These are phyloP conservation scores for Hydrolagus affinis DNA, from an alignment of 2,113 vertebrate genomes.

Conservation along the genomic window DNA sequence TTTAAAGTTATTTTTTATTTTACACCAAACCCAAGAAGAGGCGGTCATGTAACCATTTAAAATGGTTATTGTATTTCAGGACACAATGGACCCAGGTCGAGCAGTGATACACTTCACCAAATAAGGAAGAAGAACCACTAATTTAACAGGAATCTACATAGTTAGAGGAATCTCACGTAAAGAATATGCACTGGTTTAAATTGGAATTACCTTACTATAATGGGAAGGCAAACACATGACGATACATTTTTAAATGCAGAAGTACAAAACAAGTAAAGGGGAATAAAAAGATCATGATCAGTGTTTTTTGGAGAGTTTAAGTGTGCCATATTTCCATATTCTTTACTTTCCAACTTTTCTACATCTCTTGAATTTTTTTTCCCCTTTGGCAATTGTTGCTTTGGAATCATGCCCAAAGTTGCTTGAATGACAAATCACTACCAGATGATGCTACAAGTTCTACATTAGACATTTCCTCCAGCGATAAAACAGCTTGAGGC, in stretches of 20 bases:
- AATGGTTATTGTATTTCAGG: too few relatives aligned
- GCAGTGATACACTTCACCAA: too few relatives aligned
- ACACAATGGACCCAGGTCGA: too few relatives aligned
- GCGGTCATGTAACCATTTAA: too few relatives aligned
- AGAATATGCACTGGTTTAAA: too few relatives aligned
- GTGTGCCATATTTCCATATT: neutral
- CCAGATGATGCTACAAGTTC: constrained; percentile 62
- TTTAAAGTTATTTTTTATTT: too few relatives aligned
- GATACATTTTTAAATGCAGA: neutral
- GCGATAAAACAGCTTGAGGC: constrained; percentile 44
- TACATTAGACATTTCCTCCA: constrained; percentile 53
- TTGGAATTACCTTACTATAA: too few relatives aligned
- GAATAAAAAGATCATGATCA: neutral
- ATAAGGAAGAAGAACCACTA: too few relatives aligned
- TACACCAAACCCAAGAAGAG: too few relatives aligned
- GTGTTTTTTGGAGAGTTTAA: neutral
- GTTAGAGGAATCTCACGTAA: too few relatives aligned
- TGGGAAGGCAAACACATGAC: neutral
- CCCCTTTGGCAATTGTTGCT: constrained; percentile 55
- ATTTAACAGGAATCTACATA: too few relatives aligned
- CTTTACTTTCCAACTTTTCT: neutral
- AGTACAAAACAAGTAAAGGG: neutral
- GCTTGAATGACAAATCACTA: constrained; percentile 70
- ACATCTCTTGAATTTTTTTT: constrained; percentile 43
- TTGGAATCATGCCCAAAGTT: constrained; percentile 59